These are phyloP conservation scores for Brachyalestes nurse DNA, from an alignment of 2,797 vertebrate genomes.

Conservation along the genomic window DNA sequence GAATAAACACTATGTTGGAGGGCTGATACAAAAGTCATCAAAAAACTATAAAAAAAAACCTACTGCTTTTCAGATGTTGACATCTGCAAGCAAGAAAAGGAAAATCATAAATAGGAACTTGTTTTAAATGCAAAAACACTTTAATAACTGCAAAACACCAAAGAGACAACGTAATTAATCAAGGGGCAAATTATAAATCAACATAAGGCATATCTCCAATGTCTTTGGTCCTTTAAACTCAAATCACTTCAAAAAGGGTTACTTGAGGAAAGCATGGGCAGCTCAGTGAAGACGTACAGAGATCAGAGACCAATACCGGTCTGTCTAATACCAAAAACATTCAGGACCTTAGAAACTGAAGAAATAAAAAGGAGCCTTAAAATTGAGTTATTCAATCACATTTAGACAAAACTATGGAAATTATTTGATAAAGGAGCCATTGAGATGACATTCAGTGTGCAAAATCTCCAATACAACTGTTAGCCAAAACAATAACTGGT, in stretches of 20 bases:
- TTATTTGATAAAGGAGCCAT: constrained; percentile 6
- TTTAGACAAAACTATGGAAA: not conserved
- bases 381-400: not conserved
- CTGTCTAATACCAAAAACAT: constrained; percentile 24
- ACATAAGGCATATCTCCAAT: constrained; percentile 25
- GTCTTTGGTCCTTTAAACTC: constrained; percentile 50
- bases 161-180: not conserved
- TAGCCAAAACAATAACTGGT: not conserved
- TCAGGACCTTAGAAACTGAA: not conserved
- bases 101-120: constrained; percentile 10
- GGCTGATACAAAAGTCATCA: not conserved
- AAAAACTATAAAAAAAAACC: not conserved
- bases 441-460: not conserved
- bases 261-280: not conserved
- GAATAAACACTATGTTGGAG: not conserved
- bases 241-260: constrained; percentile 28
- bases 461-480: not conserved
- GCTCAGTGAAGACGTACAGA: constrained; percentile 26
- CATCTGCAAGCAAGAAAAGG: not conserved
- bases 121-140: constrained; percentile 21
- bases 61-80: not conserved
- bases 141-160: constrained; percentile 28
- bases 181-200: not conserved
- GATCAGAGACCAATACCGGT: not conserved
- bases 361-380: not conserved